phyloP scores from a whole-genome alignment of 2,113 vertebrate species.

The Chitala chitala region DNA sequence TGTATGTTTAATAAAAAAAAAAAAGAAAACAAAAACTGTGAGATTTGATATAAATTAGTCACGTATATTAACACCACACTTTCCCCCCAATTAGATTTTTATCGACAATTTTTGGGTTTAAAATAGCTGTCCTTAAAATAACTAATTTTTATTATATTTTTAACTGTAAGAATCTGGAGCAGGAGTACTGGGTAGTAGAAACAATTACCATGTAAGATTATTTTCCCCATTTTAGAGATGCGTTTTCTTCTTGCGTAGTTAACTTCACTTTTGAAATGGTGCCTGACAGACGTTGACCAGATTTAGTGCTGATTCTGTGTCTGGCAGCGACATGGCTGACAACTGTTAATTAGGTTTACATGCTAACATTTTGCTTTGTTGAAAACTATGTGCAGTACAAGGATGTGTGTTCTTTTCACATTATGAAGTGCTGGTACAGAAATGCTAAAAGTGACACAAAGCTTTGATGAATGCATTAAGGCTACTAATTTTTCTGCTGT shows the following conservation, averaged over 20 bases:
- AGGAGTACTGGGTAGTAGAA: not conserved
- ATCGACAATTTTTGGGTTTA: too few relatives aligned
- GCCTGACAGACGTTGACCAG: not conserved
- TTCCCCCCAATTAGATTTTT: not conserved
- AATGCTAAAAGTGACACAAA: not conserved
- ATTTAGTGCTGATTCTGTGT: not conserved
- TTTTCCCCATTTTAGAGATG: not conserved
- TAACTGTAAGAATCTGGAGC: not conserved
- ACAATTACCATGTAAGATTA: not conserved
- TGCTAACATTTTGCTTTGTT: slow-evolving; percentile 11
- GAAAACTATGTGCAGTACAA: not conserved
- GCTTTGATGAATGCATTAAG: not conserved
- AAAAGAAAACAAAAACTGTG: too few relatives aligned
- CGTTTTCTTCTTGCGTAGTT: not conserved
- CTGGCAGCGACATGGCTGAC: not conserved
- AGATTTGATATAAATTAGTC: not conserved
- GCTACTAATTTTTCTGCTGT: not conserved
- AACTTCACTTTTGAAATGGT: not conserved
- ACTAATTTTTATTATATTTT: not conserved
- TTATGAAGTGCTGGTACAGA: not conserved
- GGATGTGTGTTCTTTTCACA: not conserved
- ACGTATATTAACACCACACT: not conserved
- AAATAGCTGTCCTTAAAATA: too few relatives aligned
- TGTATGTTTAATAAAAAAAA: too few relatives aligned
- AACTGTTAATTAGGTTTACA: not conserved